phyloP scores from a whole-genome alignment of 2,113 vertebrate genomes.

The Campylomormyrus numenius region DNA sequence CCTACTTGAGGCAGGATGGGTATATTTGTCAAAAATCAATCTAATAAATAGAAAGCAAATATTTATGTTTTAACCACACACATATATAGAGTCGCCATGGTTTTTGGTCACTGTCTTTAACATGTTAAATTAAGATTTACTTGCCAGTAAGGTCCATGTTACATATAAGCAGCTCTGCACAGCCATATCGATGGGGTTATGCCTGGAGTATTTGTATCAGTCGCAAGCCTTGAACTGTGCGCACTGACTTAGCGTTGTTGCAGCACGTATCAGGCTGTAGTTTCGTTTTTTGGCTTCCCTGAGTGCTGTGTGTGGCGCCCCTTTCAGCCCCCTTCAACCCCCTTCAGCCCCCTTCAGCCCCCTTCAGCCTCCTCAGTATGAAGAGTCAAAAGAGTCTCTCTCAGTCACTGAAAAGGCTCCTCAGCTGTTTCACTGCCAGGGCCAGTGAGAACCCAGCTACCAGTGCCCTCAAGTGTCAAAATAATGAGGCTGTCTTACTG shows the following conservation, averaged over 20 bases:
- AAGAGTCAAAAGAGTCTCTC: not conserved
- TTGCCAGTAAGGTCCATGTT: not conserved
- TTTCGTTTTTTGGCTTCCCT: not conserved
- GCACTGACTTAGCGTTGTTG: not conserved
- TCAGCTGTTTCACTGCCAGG: not conserved
- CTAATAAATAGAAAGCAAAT: not conserved
- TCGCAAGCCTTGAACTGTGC: not conserved
- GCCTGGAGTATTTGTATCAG: not conserved
- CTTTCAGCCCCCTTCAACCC: too few species aligned
- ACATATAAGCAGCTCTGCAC: not conserved
- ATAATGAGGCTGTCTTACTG: not conserved
- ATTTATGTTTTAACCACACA: not conserved
- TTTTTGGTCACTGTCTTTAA: not conserved
- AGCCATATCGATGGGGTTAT: not conserved
- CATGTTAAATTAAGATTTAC: not conserved
- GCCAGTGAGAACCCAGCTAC: not conserved
- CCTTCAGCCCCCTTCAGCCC: not conserved
- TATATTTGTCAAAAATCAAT: not conserved
- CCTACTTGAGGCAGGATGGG: not conserved
- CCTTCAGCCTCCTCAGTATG: not conserved
- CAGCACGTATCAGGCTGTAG: not conserved
- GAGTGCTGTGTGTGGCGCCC: not conserved
- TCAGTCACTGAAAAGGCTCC: not conserved
- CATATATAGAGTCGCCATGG: not conserved
- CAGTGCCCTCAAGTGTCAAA: not conserved